Evolutionary conservation across 2,888 invertebrate species (phyloP).

Genomic region (Tenthredo scrophulariae): DNA sequence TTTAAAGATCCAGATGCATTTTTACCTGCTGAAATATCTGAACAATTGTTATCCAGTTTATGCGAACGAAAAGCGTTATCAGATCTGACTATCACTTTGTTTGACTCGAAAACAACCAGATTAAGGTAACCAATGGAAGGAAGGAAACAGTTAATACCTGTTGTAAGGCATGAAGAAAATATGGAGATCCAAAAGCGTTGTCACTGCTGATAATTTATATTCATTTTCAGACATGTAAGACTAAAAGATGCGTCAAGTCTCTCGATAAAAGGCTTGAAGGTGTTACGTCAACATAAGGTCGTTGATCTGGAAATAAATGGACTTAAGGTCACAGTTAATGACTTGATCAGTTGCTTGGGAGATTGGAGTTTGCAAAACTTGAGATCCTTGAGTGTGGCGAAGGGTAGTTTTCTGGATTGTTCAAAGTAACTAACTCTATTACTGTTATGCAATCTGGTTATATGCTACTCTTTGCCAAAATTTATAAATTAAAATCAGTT

Average conservation of each 20-base stretch:
- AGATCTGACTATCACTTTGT: slow-evolving; percentile 83
- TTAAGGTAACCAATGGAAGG: slow-evolving; percentile 77
- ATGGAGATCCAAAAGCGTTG: background rate
- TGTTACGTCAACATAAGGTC: slow-evolving; percentile 83
- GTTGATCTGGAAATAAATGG: slow-evolving; percentile 82
- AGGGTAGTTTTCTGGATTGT: slow-evolving; percentile 82
- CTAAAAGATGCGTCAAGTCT: slow-evolving; percentile 82
- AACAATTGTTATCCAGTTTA: slow-evolving; percentile 80
- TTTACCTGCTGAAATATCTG: slow-evolving; percentile 81
- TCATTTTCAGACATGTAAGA: slow-evolving; percentile 79
- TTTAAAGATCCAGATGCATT: slow-evolving; percentile 81
- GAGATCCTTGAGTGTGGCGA: slow-evolving; percentile 82
- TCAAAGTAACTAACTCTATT: slow-evolving; percentile 75
- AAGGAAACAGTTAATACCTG: background rate
- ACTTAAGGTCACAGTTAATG: slow-evolving; percentile 81
- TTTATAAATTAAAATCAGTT: background rate
- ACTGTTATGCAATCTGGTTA: background rate
- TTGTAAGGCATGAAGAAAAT: background rate
- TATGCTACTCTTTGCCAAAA: slow-evolving; percentile 17
- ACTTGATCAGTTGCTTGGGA: slow-evolving; percentile 83
- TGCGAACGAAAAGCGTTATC: slow-evolving; percentile 81
- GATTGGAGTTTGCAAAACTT: slow-evolving; percentile 84
- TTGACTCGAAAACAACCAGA: slow-evolving; percentile 82
- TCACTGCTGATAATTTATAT: slow-evolving; percentile 17
- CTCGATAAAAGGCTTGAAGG: slow-evolving; percentile 81